These are phyloP conservation scores for Drosophila bunnanda DNA, from an alignment of 2,888 invertebrate species.

Conservation along the genomic window DNA sequence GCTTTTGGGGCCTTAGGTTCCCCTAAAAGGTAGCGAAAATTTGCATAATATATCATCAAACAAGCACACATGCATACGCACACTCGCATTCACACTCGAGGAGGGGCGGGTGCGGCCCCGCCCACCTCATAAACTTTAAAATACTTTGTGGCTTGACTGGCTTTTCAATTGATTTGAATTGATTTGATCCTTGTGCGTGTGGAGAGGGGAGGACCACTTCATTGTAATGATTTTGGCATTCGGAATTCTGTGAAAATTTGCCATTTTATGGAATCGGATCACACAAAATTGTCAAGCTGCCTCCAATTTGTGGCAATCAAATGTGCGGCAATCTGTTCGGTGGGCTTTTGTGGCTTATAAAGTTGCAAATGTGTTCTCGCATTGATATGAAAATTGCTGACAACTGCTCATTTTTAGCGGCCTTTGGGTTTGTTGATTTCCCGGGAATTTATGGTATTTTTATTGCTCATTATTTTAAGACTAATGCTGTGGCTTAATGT, in stretches of 20 bases:
- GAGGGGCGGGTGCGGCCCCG: conserved; percentile 9
- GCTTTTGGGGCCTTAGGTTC: background rate
- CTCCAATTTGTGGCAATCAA: conserved; percentile 64
- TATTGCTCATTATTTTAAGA: conserved; percentile 16
- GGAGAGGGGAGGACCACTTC: conserved; percentile 19
- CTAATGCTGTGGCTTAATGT: background rate
- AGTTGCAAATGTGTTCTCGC: conserved; percentile 33
- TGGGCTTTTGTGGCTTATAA: conserved; percentile 33
- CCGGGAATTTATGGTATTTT: conserved; percentile 10
- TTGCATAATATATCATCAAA: conserved; percentile 67
- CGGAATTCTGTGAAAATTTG: conserved; percentile 43
- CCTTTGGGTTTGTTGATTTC: conserved; percentile 2
- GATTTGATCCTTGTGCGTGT: conserved; percentile 55
- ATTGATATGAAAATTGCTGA: conserved; percentile 41
- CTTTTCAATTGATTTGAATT: conserved; percentile 70
- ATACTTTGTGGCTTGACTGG: conserved; percentile 65
- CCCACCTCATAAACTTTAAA: conserved; percentile 44
- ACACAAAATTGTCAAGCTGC: conserved; percentile 60
- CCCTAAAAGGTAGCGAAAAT: conserved; percentile 48
- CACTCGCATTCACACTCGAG: too few relatives aligned
- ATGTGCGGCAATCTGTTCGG: conserved; percentile 27
- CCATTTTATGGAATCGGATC: conserved; percentile 61
- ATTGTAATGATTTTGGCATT: conserved; percentile 66
- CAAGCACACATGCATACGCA: conserved; percentile 26
- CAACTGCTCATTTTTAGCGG: conserved; percentile 6